Conservation (phyloP, 2,113 vertebrate species). For the Otolemur garnettii region DNA sequence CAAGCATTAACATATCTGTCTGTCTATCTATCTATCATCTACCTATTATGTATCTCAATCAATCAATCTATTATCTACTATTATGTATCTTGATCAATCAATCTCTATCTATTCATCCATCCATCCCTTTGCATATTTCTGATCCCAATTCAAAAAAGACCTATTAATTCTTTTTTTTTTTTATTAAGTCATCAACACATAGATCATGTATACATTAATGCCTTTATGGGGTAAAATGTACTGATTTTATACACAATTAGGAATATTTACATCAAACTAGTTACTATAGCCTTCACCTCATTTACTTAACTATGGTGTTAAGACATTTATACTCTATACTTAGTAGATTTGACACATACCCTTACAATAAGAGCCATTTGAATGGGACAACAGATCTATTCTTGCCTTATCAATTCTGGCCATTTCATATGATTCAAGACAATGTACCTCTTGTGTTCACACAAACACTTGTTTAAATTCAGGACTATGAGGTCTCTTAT, state of each 20-base stretch:
- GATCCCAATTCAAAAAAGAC: neutral
- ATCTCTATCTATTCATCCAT: neutral
- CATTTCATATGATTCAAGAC: conserved; percentile 4
- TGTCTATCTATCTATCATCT: neutral
- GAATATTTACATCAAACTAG: too few relatives aligned
- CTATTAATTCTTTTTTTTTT: too few relatives aligned
- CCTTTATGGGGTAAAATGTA: too few relatives aligned
- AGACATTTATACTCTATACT: too few relatives aligned
- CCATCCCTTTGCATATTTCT: neutral
- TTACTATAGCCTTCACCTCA: too few relatives aligned
- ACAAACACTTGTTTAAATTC: neutral
- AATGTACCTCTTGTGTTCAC: neutral
- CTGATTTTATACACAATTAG: too few relatives aligned
- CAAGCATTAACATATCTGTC: neutral
- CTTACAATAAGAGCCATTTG: too few relatives aligned
- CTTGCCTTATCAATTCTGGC: neutral
- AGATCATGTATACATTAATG: too few relatives aligned
- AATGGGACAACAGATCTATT: neutral
- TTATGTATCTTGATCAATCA: neutral
- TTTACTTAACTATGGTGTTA: too few relatives aligned
- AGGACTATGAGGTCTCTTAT: neutral
- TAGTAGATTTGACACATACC: too few relatives aligned
- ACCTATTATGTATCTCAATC: neutral
- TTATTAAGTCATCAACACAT: too few relatives aligned
- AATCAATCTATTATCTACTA: neutral